These are phyloP conservation scores for Dolichotis patagonum DNA, from an alignment of 2,113 vertebrate species.

Conservation along the genomic window DNA sequence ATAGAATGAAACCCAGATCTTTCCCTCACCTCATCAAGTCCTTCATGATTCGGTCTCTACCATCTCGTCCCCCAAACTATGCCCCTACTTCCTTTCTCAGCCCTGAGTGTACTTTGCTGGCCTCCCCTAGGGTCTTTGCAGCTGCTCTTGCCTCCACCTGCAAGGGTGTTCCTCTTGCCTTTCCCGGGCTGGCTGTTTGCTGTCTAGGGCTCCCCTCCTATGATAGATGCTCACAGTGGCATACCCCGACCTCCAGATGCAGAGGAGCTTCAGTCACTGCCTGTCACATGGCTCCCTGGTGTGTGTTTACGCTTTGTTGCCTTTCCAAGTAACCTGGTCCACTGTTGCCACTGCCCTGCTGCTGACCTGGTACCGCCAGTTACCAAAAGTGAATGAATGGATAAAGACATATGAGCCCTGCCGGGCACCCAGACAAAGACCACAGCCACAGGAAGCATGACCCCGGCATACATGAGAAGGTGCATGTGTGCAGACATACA, in stretches of 20 bases:
- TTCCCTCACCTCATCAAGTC: not conserved
- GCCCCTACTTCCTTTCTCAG: not conserved
- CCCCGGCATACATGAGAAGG: accelerated
- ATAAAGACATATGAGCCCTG: not conserved
- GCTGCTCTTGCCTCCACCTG: not conserved
- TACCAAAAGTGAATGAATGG: not conserved
- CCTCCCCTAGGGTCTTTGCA: not conserved
- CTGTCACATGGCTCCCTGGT: not conserved
- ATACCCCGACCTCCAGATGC: not conserved
- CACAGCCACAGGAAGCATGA: not conserved
- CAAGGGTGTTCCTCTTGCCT: not conserved
- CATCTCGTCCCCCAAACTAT: not conserved
- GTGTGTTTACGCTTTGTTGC: not conserved
- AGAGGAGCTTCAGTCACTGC: not conserved
- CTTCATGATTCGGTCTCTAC: not conserved
- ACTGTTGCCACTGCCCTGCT: not conserved
- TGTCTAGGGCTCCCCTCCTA: not conserved
- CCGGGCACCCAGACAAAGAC: not conserved
- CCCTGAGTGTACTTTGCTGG: not conserved
- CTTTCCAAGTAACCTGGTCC: not conserved
- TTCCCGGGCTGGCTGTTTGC: not conserved
- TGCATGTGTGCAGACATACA: accelerated
- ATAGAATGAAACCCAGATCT: not conserved
- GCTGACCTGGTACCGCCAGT: not conserved
- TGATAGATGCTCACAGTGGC: not conserved